These are phyloP conservation scores for Marmota monax DNA, from an alignment of 2,113 vertebrate genomes.

Conservation along the genomic window DNA sequence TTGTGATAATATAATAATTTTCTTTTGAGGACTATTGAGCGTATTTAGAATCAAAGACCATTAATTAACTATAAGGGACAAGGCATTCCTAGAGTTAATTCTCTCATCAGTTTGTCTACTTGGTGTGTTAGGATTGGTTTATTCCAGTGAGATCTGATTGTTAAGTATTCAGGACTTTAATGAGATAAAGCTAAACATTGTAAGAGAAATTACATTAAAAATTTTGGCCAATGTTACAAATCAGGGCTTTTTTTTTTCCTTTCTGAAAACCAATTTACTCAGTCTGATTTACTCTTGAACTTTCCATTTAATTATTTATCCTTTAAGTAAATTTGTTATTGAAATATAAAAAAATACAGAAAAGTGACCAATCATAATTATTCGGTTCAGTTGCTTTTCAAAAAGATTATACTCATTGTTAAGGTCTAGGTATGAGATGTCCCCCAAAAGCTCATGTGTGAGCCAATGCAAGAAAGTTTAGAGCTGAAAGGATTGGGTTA, in stretches of 20 bases:
- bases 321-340: neutral
- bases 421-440: too few relatives aligned
- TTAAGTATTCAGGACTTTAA: neutral
- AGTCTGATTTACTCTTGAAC: neutral
- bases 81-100: neutral
- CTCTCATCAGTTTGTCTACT: neutral
- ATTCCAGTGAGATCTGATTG: neutral
- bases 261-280: neutral
- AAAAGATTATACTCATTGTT: neutral
- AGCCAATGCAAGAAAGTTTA: too few relatives aligned
- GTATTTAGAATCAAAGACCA: neutral
- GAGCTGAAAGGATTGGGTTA: too few relatives aligned
- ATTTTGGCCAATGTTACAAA: neutral
- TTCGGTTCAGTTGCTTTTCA: conserved; percentile 7
- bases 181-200: neutral
- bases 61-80: neutral
- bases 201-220: neutral
- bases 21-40: neutral
- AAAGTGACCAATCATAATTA: neutral
- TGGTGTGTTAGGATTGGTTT: neutral
- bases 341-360: neutral
- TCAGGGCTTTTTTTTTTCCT: neutral
- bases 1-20: neutral
- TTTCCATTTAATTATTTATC: neutral
- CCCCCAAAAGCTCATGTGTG: too few relatives aligned